Evolutionary conservation across 2,888 invertebrate species (phyloP).

Genomic region (Tromatobia lineatoria): DNA sequence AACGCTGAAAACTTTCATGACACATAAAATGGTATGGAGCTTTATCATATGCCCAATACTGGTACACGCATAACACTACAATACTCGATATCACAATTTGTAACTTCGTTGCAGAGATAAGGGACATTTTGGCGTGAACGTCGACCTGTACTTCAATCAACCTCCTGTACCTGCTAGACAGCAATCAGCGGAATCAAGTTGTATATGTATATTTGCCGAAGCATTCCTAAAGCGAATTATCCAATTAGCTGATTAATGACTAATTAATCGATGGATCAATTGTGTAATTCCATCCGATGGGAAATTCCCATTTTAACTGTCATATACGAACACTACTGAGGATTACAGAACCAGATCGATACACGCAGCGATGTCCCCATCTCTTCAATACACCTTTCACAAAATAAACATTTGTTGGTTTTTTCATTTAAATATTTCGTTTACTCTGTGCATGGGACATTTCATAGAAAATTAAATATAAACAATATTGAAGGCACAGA

Average conservation of each 20-base stretch:
- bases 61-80: neutral
- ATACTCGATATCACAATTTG: neutral
- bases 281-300: neutral
- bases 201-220: neutral
- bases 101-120: neutral
- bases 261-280: constrained; percentile 11
- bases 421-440: constrained; percentile 3
- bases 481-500: constrained; percentile 26
- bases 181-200: neutral
- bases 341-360: constrained; percentile 6
- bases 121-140: neutral
- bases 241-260: neutral
- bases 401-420: constrained; percentile 1
- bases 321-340: neutral
- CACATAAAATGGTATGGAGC: constrained; percentile 19
- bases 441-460: constrained; percentile 1
- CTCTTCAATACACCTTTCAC: neutral
- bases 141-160: neutral
- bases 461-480: constrained; percentile 39
- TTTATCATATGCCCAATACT: neutral
- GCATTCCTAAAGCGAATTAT: neutral
- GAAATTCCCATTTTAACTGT: neutral
- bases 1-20: constrained; percentile 47
- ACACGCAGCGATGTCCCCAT: neutral
- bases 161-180: neutral